phyloP scores from a whole-genome alignment of 2,888 invertebrate genomes.

The Agrotis ipsilon region DNA sequence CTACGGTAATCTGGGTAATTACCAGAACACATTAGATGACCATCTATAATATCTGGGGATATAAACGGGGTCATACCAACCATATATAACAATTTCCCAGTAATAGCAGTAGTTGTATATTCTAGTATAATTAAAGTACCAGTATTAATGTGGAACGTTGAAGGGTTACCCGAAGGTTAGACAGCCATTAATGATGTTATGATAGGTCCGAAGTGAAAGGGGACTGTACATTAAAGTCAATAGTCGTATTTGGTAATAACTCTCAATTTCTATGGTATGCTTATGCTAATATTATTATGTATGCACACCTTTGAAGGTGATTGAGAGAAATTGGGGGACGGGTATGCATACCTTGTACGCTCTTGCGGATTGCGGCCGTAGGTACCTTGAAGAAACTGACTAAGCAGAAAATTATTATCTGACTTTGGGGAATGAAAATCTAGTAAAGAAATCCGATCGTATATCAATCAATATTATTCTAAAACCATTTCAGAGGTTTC shows the following conservation, averaged over 20 bases:
- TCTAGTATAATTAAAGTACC: slow-evolving; percentile 35
- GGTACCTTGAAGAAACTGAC: background rate
- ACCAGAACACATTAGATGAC: slow-evolving; percentile 14
- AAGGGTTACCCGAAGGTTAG: slow-evolving; percentile 41
- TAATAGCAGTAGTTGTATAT: slow-evolving; percentile 37
- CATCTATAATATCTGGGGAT: slow-evolving; percentile 35
- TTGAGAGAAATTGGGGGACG: slow-evolving; percentile 23
- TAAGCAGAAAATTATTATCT: background rate
- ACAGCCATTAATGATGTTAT: slow-evolving; percentile 36
- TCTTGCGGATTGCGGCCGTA: background rate
- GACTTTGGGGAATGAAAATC: no score
- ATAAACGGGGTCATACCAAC: slow-evolving; percentile 30
- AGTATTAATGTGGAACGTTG: slow-evolving; percentile 20
- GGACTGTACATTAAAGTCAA: slow-evolving; percentile 37
- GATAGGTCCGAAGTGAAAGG: slow-evolving; percentile 48
- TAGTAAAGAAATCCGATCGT: no score
- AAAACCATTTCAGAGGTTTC: no score
- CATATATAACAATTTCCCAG: slow-evolving; percentile 26
- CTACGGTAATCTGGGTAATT: slow-evolving; percentile 24
- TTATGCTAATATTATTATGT: slow-evolving; percentile 26
- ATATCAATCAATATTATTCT: no score
- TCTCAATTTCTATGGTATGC: slow-evolving; percentile 36
- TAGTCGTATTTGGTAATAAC: slow-evolving; percentile 31
- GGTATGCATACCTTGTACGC: background rate
- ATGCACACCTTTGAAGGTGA: slow-evolving; percentile 3